Conservation (phyloP, 35 echinoderm and acorn worm species). For the Holothuria glaberrima region DNA sequence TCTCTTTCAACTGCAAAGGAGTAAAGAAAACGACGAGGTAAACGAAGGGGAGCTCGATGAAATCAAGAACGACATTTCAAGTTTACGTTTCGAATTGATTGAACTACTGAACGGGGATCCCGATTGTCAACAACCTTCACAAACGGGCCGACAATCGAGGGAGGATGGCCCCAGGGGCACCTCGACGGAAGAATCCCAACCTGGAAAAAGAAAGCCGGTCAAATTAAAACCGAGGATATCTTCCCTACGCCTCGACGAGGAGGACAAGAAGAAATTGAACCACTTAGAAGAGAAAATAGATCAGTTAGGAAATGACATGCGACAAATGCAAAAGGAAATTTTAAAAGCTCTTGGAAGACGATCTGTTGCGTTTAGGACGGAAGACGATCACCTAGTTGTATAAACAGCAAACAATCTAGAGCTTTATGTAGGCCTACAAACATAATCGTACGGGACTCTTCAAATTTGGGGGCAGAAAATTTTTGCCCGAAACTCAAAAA, state of each 20-base stretch:
- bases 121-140: background rate
- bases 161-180: background rate
- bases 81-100: conserved; percentile 89
- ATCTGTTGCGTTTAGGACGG: background rate
- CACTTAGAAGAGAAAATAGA: conserved; percentile 9
- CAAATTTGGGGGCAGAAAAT: too few relatives aligned
- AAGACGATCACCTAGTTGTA: background rate
- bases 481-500: too few relatives aligned
- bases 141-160: background rate
- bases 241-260: background rate
- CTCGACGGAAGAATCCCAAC: background rate
- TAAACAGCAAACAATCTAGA: too few relatives aligned
- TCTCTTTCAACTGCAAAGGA: conserved; percentile 90
- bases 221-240: background rate
- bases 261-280: conserved; percentile 23
- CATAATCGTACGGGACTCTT: too few relatives aligned
- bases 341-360: conserved; percentile 3
- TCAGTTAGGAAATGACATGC: background rate
- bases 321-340: conserved; percentile 10
- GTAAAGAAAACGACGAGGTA: conserved; percentile 93
- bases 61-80: conserved; percentile 97
- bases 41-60: conserved; percentile 98
- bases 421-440: too few relatives aligned
- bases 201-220: background rate
- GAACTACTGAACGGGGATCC: conserved; percentile 43